Percentiles rank a stretch among this genome's conserved stretches.
phyloP scores from a whole-genome alignment of 2,797 vertebrate genomes.

The Malurus leucopterus region DNA sequence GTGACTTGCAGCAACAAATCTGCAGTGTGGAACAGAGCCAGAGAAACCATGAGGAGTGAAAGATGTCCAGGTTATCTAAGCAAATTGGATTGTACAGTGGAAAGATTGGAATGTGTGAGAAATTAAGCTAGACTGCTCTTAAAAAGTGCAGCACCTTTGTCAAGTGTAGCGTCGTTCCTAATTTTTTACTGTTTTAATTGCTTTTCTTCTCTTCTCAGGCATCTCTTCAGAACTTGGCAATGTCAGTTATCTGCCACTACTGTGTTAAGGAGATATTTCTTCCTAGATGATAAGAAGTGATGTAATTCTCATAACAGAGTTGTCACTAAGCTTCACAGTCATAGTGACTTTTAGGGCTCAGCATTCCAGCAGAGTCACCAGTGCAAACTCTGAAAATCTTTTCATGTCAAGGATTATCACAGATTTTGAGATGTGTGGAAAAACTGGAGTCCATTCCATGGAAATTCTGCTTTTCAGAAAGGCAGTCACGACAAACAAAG shows the following conservation, averaged over 20 bases:
- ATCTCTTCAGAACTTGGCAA: not conserved
- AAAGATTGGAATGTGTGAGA: not conserved
- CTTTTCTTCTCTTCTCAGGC: not conserved
- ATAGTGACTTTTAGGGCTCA: not conserved
- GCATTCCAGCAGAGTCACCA: not conserved
- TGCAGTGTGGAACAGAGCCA: conserved; percentile 3
- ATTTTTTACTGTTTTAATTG: not conserved
- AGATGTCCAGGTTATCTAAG: not conserved
- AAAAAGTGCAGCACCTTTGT: not conserved
- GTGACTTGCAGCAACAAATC: not conserved
- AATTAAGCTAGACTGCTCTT: not conserved
- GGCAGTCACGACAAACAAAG: not conserved
- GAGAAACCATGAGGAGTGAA: not conserved
- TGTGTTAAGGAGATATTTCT: not conserved
- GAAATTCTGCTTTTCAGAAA: not conserved
- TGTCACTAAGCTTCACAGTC: not conserved
- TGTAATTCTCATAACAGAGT: not conserved
- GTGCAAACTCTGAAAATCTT: not conserved
- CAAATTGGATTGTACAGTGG: not conserved
- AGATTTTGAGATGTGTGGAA: not conserved
- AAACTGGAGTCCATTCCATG: not conserved
- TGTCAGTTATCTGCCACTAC: not conserved
- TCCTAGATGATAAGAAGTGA: not conserved
- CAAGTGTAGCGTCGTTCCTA: not conserved
- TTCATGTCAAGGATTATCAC: not conserved